These are phyloP conservation scores for Crematogaster levior DNA, from an alignment of 2,888 invertebrate species.

Conservation along the genomic window DNA sequence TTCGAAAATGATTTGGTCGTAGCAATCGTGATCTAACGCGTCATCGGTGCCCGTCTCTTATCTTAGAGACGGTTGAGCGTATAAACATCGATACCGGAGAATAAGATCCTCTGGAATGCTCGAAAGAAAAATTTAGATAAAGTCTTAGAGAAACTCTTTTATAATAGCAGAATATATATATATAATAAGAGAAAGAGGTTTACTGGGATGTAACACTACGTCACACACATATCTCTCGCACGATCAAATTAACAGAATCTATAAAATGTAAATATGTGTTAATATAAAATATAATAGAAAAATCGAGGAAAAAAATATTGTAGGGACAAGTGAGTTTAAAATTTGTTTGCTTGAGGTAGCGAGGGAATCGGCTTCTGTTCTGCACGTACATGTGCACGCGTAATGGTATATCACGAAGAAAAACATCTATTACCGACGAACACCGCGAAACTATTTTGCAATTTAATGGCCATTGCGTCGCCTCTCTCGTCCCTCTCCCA, in stretches of 20 bases:
- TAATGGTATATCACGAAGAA: conserved; percentile 31
- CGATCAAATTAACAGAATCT: conserved; percentile 39
- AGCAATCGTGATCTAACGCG: no score
- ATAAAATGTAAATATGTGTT: conserved; percentile 16
- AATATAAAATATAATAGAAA: conserved; percentile 26
- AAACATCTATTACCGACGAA: conserved; percentile 43
- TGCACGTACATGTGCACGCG: background rate
- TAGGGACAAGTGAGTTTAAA: conserved; percentile 8
- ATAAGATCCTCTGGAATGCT: no score
- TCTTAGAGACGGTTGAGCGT: no score
- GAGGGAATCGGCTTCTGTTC: background rate
- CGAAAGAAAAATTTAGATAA: no score
- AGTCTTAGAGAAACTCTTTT: no score
- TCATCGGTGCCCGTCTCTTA: no score
- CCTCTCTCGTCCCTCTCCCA: conserved; percentile 12
- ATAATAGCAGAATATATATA: no score
- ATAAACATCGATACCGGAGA: no score
- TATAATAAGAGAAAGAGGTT: no score
- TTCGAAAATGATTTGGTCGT: no score
- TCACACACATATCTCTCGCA: background rate
- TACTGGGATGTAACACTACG: no score
- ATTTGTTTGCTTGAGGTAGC: conserved; percentile 36
- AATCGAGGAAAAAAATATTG: conserved; percentile 9
- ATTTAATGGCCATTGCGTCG: conserved; percentile 73
- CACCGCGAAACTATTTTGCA: conserved; percentile 78